Evolutionary conservation across 2,113 vertebrate species (phyloP).

Genomic region (Elachura formosa): DNA sequence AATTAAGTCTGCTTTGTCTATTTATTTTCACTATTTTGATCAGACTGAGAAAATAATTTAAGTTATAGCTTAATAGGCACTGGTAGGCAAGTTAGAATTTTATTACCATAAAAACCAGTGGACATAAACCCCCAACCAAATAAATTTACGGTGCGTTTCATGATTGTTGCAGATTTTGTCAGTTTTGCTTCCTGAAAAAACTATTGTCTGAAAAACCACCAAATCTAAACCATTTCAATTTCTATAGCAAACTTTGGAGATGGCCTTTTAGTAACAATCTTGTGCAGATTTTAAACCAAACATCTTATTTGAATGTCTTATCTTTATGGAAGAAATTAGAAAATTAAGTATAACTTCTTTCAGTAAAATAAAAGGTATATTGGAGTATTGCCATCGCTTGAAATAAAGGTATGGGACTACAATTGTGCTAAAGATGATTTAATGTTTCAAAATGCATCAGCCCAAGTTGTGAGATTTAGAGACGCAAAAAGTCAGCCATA

Average conservation of each 20-base stretch:
- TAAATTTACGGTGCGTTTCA: not conserved
- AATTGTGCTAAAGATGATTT: too few relatives aligned
- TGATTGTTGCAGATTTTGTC: not conserved
- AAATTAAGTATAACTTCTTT: not conserved
- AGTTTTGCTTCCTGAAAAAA: not conserved
- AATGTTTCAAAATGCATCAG: too few relatives aligned
- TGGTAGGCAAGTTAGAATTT: not conserved
- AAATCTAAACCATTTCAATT: not conserved
- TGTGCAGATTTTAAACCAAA: not conserved
- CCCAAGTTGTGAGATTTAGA: too few relatives aligned
- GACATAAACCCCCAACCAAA: not conserved
- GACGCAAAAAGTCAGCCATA: too few relatives aligned
- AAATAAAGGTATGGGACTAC: too few relatives aligned
- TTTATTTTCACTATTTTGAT: not conserved
- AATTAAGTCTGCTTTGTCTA: not conserved
- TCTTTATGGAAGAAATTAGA: not conserved
- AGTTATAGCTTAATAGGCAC: not conserved
- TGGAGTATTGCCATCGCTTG: too few relatives aligned
- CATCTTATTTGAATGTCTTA: not conserved
- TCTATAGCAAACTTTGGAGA: not conserved
- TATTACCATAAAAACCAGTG: not conserved
- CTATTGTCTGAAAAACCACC: not conserved
- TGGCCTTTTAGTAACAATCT: not conserved
- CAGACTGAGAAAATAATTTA: not conserved
- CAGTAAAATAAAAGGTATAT: not conserved